Conservation (phyloP, 2,797 vertebrate species). For the Cyclopterus lumpus region DNA sequence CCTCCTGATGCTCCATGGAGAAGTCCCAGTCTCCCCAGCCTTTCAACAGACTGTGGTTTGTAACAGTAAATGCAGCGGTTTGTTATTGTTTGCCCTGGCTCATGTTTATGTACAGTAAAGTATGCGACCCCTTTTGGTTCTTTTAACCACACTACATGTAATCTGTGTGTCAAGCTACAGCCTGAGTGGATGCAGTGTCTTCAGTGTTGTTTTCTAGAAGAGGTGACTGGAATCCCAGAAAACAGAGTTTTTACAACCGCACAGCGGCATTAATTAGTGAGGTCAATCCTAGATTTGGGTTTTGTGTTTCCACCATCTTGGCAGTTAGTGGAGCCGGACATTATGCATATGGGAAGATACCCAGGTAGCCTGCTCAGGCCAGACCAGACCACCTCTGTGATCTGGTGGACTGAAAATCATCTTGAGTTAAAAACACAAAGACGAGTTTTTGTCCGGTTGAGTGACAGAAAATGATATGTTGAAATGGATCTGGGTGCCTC, state of each 20-base stretch:
- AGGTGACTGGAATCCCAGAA: conserved; percentile 28
- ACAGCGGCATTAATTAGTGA: neutral
- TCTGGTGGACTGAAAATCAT: conserved; percentile 8
- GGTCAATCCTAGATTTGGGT: neutral
- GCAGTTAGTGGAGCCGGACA: conserved; percentile 12
- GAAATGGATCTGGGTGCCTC: neutral
- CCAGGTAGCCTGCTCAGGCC: conserved; percentile 19
- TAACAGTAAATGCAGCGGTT: conserved; percentile 66
- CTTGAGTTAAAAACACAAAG: neutral
- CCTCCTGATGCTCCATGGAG: conserved; percentile 67
- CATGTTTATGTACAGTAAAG: conserved; percentile 71
- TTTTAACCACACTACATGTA: conserved; percentile 42
- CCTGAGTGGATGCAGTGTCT: conserved; percentile 65
- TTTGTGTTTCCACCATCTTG: conserved; percentile 17
- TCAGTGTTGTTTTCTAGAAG: conserved; percentile 42
- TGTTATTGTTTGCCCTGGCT: conserved; percentile 72
- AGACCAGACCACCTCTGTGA: conserved; percentile 8
- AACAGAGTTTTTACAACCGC: conserved; percentile 17
- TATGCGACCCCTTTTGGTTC: conserved; percentile 46
- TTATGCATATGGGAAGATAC: conserved; percentile 9
- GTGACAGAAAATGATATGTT: neutral
- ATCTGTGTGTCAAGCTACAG: conserved; percentile 76
- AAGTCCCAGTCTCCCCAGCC: conserved; percentile 61
- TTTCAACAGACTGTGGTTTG: conserved; percentile 73
- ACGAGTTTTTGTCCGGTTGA: neutral